Percentiles rank a stretch among this genome's conserved stretches.
phyloP scores from a whole-genome alignment of 1,140 invertebrate genomes.

The Drosophila simulans region DNA sequence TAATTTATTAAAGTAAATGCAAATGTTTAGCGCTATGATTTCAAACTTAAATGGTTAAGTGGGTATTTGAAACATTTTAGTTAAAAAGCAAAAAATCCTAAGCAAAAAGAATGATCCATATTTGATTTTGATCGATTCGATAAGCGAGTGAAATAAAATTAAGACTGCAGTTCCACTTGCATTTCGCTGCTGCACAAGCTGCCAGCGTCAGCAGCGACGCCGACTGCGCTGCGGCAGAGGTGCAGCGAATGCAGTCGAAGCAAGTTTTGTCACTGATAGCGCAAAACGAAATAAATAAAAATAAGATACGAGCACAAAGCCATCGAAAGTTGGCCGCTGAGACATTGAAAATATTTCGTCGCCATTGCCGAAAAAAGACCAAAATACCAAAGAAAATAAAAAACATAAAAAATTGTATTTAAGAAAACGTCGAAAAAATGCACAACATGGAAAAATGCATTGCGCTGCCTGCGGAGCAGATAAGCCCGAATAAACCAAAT shows the following conservation, averaged over 20 bases:
- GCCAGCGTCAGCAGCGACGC: conserved; percentile 19
- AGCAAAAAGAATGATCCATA: neutral
- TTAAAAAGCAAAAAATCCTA: no score
- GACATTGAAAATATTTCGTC: conserved; percentile 66
- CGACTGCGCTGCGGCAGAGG: conserved; percentile 7
- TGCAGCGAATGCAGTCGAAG: conserved; percentile 43
- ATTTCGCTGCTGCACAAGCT: conserved; percentile 30
- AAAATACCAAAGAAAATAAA: conserved; percentile 26
- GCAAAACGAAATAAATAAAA: conserved; percentile 35
- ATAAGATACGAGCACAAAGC: conserved; percentile 25
- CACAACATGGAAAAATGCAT: conserved; percentile 53
- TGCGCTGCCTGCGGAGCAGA: conserved; percentile 37
- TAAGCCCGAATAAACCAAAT: conserved; percentile 17
- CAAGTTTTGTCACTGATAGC: conserved; percentile 65
- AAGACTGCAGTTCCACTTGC: conserved; percentile 26
- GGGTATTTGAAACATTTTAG: no score
- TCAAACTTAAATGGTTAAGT: no score
- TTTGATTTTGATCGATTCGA: conserved; percentile 8
- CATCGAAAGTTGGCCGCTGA: conserved; percentile 67
- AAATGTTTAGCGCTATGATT: no score
- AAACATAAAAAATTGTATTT: conserved; percentile 5
- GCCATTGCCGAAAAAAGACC: conserved; percentile 55
- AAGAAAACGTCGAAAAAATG: conserved; percentile 26
- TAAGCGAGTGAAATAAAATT: conserved; percentile 26
- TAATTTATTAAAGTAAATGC: no score